Base-by-base conservation (phyloP, 2,888 invertebrate species). In the Dasypolia templi region DNA sequence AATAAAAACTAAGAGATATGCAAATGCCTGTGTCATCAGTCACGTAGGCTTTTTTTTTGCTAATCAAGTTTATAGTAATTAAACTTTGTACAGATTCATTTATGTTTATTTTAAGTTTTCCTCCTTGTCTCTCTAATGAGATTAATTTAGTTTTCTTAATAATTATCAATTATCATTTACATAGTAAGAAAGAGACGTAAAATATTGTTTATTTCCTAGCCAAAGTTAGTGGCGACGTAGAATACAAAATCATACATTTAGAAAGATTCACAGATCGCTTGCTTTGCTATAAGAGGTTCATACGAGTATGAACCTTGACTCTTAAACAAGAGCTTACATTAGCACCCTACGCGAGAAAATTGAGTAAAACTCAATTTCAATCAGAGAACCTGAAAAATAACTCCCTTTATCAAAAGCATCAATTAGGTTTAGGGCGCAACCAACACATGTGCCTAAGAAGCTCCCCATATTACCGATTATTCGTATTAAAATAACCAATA, bases 21-120 rank as follows among this genome's bases (percentile, higher is more conserved):
- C 19, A 29, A n/a, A 81, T 75, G 77, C 69, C 17, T 46, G 55
- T n/a, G 7, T 29, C 66, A 42, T 69, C n/a, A n/a, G n/a, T n/a
- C 81, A 85, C 85, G 82, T 81, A 81, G 77, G 26, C 67, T 63
- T 66, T 81, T 77, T 72, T 76, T 85, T 66, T 12, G 58, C 53
- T 63, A 67, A 82, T 81, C 69, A 39, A 55, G 55, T 81, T 69
- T 55, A 67, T n/a, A 58, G 29, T 51, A 63, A 79, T 84, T 67
- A n/a, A 55, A 56, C 32, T 29, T 22, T 26, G 39, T 56, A 14
- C 17, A n/a, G 51, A 69, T 66, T 58, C 58, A 29, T 29, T 53
- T 2, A 53, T 67, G 19, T 79, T 71, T 42, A 29, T 39, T 32
- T 32, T n/a, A 32, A 29, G 14, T 53, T 72, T 65, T 83, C 53